These are phyloP conservation scores for Euclidia mi DNA, from an alignment of 2,888 invertebrate genomes.

Conservation along the genomic window DNA sequence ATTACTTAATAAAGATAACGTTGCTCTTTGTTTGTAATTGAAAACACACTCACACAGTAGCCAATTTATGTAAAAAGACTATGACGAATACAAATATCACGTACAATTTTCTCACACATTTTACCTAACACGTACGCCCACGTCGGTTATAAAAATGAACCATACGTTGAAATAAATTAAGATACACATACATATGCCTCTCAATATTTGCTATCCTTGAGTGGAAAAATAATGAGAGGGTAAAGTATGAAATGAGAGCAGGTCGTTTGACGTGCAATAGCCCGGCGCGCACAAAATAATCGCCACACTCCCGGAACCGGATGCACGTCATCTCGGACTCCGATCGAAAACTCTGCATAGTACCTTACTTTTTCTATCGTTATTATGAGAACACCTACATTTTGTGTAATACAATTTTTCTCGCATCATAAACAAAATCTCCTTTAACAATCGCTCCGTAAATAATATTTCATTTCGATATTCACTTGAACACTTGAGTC, in stretches of 20 bases:
- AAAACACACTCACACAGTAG: too few relatives aligned
- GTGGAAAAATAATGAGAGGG: slow-evolving; percentile 59
- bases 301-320: slow-evolving; percentile 61
- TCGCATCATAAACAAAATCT: slow-evolving; percentile 19
- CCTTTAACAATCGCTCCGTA: not conserved
- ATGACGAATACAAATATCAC: too few relatives aligned
- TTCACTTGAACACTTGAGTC: slow-evolving; percentile 12
- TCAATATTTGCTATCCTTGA: slow-evolving; percentile 41
- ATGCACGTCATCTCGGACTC: slow-evolving; percentile 64
- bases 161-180: slow-evolving; percentile 17
- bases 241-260: slow-evolving; percentile 56
- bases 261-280: slow-evolving; percentile 49
- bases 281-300: slow-evolving; percentile 55
- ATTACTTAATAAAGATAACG: too few relatives aligned
- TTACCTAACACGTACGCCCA: too few relatives aligned
- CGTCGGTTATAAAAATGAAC: not conserved
- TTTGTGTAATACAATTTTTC: slow-evolving; percentile 21
- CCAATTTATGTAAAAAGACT: too few relatives aligned
- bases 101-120: too few relatives aligned
- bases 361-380: slow-evolving; percentile 40
- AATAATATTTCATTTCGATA: not conserved
- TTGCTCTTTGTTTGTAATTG: too few relatives aligned
- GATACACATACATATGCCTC: slow-evolving; percentile 26
- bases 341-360: slow-evolving; percentile 58
- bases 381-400: slow-evolving; percentile 45